phyloP scores from a whole-genome alignment of 1,140 invertebrate species.

The Phocides pigmalion region DNA sequence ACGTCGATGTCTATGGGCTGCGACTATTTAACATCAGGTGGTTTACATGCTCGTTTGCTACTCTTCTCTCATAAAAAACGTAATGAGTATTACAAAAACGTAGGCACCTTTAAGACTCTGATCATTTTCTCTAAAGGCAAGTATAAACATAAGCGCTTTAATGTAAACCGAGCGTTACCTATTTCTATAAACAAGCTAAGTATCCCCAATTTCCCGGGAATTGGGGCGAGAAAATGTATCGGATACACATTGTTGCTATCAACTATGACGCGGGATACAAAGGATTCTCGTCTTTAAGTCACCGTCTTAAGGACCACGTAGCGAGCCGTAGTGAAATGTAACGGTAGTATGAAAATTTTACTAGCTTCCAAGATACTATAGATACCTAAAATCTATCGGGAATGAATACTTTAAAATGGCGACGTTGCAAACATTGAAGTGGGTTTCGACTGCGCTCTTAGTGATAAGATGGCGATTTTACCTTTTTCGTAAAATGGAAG shows the following conservation, averaged over 20 bases:
- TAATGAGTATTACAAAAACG: too few species aligned
- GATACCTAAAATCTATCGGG: not conserved
- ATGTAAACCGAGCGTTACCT: constrained; percentile 12
- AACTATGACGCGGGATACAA: not conserved
- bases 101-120: not conserved
- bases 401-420: constrained; percentile 6
- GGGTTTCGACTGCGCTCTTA: not conserved
- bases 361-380: not conserved
- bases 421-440: not conserved
- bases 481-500: too few species aligned
- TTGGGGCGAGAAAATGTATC: constrained; percentile 20
- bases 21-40: too few species aligned
- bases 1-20: too few species aligned
- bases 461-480: not conserved
- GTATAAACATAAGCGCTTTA: not conserved
- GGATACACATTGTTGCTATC: constrained; percentile 6
- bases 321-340: not conserved
- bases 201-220: constrained; percentile 11
- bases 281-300: not conserved
- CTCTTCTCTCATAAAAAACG: too few species aligned
- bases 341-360: not conserved
- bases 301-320: not conserved
- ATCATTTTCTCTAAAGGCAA: constrained; percentile 6
- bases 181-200: constrained; percentile 23
- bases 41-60: too few species aligned